phyloP scores from a whole-genome alignment of 2,888 invertebrate genomes.

The Tetragonisca angustula region DNA sequence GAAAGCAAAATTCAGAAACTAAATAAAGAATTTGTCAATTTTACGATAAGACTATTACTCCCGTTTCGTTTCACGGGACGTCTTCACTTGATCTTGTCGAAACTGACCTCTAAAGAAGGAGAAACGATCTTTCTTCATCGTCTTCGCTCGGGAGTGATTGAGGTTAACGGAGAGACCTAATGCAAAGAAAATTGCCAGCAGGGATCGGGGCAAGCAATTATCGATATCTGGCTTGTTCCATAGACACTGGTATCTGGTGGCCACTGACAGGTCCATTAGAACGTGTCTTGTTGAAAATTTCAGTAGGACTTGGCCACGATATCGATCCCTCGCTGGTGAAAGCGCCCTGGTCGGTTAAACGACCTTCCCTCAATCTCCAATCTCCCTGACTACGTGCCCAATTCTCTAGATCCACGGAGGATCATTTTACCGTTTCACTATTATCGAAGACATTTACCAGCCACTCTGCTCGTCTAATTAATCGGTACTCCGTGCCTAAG shows the following conservation, averaged over 20 bases:
- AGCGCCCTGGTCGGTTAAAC: constrained; percentile 32
- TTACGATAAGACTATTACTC: too few relatives aligned
- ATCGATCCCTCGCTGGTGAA: constrained; percentile 32
- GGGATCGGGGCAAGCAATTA: constrained; percentile 36
- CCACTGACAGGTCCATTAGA: constrained; percentile 49
- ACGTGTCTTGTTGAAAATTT: constrained; percentile 51
- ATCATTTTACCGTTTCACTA: background rate
- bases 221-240: constrained; percentile 35
- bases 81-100: background rate
- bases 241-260: constrained; percentile 33
- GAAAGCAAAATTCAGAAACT: too few relatives aligned
- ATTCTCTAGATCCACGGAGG: background rate
- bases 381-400: constrained; percentile 20
- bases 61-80: background rate
- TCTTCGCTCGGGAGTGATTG: background rate
- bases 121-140: background rate
- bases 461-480: background rate
- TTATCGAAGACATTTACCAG: background rate
- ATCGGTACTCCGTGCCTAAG: too few relatives aligned
- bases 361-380: constrained; percentile 26
- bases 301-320: constrained; percentile 29
- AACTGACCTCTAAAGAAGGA: background rate
- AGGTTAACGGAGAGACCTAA: constrained; percentile 12
- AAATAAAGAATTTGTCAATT: too few relatives aligned
- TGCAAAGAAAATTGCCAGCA: constrained; percentile 32